Conservation (phyloP, 2,797 vertebrate species). For the Lepilemur ruficaudatus region DNA sequence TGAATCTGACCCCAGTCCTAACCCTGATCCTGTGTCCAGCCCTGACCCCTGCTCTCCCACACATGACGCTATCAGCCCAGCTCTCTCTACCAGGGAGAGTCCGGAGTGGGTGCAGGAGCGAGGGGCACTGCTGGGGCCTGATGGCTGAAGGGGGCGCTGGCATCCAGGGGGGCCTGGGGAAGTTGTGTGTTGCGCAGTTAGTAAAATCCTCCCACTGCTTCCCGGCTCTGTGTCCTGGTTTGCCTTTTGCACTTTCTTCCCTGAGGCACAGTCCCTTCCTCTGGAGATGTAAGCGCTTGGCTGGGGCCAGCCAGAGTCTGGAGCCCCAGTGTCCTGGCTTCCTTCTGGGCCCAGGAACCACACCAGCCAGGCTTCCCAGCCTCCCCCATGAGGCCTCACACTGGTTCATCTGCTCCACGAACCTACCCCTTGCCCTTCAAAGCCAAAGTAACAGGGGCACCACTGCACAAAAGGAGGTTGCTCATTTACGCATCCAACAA, state of each 20-base stretch:
- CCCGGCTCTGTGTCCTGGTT: slow-evolving; percentile 46
- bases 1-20: background rate
- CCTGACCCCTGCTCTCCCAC: slow-evolving; percentile 25
- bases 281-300: background rate
- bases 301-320: background rate
- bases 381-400: background rate
- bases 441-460: background rate
- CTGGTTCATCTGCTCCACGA: background rate
- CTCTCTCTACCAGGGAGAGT: background rate
- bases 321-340: background rate
- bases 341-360: background rate
- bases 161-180: background rate
- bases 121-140: slow-evolving; percentile 55
- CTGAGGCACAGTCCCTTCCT: background rate
- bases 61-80: background rate
- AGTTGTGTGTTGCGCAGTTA: slow-evolving; percentile 65
- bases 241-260: background rate
- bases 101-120: slow-evolving; percentile 20
- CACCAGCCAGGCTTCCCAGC: background rate
- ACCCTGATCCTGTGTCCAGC: background rate
- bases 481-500: background rate
- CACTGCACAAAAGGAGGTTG: background rate
- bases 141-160: slow-evolving; percentile 52
- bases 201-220: slow-evolving; percentile 74
- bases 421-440: background rate